phyloP scores from a whole-genome alignment of 2,888 invertebrate species.

The Dynastes tityus region DNA sequence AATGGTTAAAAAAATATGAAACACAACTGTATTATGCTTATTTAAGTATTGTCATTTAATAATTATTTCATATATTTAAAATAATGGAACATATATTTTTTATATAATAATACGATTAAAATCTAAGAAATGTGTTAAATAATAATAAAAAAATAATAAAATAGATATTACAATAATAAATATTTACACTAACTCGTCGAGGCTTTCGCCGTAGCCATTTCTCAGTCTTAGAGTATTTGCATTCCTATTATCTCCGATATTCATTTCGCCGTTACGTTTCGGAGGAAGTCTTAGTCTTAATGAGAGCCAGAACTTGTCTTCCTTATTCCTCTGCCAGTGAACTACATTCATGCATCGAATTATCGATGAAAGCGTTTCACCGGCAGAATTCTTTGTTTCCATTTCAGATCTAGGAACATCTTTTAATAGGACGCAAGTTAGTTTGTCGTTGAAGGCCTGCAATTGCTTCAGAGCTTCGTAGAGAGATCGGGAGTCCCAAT shows the following conservation, averaged over 20 bases:
- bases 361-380: constrained; percentile 72
- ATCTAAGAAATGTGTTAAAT: constrained; percentile 52
- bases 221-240: constrained; percentile 63
- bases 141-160: constrained; percentile 48
- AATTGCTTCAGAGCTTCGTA: constrained; percentile 70
- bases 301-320: constrained; percentile 75
- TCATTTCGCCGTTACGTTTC: constrained; percentile 58
- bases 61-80: constrained; percentile 45
- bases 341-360: constrained; percentile 72
- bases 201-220: constrained; percentile 62
- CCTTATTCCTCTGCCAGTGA: constrained; percentile 68
- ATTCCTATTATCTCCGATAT: constrained; percentile 28
- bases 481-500: constrained; percentile 70
- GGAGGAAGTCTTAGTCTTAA: constrained; percentile 78
- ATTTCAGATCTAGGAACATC: constrained; percentile 67
- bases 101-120: constrained; percentile 42
- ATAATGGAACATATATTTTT: constrained; percentile 48
- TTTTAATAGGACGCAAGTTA: constrained; percentile 69
- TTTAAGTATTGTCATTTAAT: constrained; percentile 50
- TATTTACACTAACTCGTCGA: constrained; percentile 65
- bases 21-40: constrained; percentile 46
- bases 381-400: constrained; percentile 69
- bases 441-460: constrained; percentile 63
- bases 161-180: constrained; percentile 51
- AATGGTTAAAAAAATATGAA: constrained; percentile 48